Conservation (phyloP, 2,797 vertebrate species). For the Melanotaenia pygmaea region DNA sequence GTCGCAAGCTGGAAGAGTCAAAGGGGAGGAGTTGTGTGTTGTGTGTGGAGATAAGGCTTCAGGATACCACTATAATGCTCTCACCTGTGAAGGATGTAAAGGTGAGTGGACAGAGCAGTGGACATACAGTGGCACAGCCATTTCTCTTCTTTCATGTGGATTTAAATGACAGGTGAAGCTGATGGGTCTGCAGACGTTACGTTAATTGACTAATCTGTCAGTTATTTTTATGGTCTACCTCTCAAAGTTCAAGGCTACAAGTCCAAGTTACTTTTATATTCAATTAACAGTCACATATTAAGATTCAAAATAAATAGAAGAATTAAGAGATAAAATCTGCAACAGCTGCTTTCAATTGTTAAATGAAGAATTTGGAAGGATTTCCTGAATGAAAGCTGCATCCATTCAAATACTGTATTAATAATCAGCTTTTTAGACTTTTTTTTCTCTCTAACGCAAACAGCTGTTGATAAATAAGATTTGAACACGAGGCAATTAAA, state of each 20-base stretch:
- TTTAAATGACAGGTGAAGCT: not conserved
- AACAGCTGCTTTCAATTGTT: not conserved
- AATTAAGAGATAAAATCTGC: not conserved
- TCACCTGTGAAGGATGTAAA: conserved; percentile 99
- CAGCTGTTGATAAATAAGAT: conserved; percentile 11
- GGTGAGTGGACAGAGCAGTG: conserved; percentile 77
- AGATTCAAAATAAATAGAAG: not conserved
- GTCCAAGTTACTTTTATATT: not conserved
- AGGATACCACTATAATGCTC: conserved; percentile 97
- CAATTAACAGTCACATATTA: not conserved
- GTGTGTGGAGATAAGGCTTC: conserved; percentile 98
- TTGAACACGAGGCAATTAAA: not conserved
- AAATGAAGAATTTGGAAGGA: not conserved
- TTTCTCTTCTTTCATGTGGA: not conserved
- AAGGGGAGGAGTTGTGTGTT: conserved; percentile 96
- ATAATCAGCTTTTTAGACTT: not conserved
- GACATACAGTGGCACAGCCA: not conserved
- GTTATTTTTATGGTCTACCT: not conserved
- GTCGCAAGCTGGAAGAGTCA: conserved; percentile 84
- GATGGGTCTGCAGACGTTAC: not conserved
- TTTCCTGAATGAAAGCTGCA: not conserved
- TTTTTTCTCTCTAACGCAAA: conserved; percentile 21
- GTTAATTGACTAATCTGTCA: not conserved
- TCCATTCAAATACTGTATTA: not conserved
- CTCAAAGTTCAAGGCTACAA: not conserved